These are phyloP conservation scores for Excalfactoria chinensis DNA, from an alignment of 2,113 vertebrate genomes.

Conservation along the genomic window DNA sequence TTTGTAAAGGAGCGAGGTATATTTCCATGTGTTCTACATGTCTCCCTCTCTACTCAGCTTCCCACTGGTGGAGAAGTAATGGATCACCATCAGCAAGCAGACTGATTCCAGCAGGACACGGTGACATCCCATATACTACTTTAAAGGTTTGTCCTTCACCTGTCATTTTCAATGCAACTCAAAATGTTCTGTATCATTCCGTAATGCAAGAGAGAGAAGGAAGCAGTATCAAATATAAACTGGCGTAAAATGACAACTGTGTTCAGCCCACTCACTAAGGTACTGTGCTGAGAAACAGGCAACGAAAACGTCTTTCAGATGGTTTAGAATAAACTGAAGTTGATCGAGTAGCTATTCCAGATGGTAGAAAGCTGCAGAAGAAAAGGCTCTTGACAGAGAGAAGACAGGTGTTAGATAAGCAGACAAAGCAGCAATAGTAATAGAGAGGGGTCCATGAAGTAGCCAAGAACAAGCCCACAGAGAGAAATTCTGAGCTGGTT, in stretches of 20 bases:
- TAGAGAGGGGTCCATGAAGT: background rate
- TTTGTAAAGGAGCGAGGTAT: background rate
- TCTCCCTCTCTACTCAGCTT: background rate
- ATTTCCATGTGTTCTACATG: background rate
- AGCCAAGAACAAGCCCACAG: constrained; percentile 32
- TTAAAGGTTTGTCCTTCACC: background rate
- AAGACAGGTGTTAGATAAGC: constrained; percentile 6
- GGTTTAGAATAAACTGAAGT: background rate
- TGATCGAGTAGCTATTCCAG: constrained; percentile 21
- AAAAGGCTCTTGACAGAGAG: constrained; percentile 6
- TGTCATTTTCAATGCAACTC: background rate
- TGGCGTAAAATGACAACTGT: background rate
- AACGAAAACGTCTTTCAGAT: background rate
- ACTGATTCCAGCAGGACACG: background rate
- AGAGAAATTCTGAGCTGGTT: constrained; percentile 37
- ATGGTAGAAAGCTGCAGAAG: background rate
- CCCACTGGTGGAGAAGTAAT: background rate
- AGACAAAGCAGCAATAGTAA: background rate
- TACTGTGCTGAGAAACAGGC: background rate
- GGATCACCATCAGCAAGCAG: background rate
- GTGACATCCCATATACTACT: background rate
- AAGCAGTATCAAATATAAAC: background rate
- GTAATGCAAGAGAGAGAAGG: background rate
- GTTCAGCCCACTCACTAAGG: background rate
- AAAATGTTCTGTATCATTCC: fast-evolving